A percentile compares a stretch with the other conserved stretches of the same genome.
Evolutionary conservation across 2,888 invertebrate genomes (phyloP).

Genomic region (Dicyrtomina minuta): DNA sequence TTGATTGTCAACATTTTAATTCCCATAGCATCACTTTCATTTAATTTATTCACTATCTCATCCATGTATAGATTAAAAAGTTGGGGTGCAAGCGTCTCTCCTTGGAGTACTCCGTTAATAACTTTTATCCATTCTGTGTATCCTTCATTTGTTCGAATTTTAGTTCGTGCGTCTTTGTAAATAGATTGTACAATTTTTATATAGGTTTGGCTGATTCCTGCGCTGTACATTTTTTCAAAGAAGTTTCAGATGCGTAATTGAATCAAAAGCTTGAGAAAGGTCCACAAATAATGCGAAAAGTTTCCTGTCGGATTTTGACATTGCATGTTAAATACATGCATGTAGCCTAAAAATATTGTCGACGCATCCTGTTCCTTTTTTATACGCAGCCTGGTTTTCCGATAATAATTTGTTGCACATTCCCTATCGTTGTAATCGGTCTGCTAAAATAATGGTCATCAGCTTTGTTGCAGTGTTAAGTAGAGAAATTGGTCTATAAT

Average conservation of each 20-base stretch:
- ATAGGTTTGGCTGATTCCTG: not conserved
- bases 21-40: no score
- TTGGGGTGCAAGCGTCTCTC: no score
- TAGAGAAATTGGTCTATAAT: no score
- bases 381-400: slow-evolving; percentile 17
- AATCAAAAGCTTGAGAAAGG: no score
- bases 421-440: not conserved
- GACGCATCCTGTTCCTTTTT: not conserved
- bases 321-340: no score
- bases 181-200: not conserved
- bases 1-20: no score
- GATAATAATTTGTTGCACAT: slow-evolving; percentile 12
- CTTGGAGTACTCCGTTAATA: no score
- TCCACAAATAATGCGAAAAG: not conserved
- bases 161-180: no score
- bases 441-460: not conserved
- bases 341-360: no score
- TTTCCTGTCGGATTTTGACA: not conserved
- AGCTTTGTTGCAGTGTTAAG: not conserved
- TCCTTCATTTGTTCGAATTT: not conserved
- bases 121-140: no score
- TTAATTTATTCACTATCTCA: no score
- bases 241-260: not conserved
- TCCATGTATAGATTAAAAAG: no score
- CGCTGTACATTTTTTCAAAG: not conserved